A percentile compares a stretch with the other conserved stretches of the same genome.
Conservation (phyloP, 1,140 invertebrate species). For the Nasonia longicornis region DNA sequence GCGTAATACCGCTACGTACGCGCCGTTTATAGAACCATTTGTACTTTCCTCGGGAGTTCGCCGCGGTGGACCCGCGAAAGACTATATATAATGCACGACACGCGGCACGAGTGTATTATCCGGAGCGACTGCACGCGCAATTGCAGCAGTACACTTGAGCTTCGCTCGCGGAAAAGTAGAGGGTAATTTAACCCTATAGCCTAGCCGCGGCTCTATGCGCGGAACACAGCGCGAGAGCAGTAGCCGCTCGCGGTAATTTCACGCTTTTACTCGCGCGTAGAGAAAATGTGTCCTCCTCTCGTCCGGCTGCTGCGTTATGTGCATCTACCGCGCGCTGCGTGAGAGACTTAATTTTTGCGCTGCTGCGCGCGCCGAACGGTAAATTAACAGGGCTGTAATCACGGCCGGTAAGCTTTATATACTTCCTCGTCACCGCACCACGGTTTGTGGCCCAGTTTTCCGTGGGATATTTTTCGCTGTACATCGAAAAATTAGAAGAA, state of each 20-base stretch:
- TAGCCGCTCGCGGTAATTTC: slow-evolving; percentile 59
- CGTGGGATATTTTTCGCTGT: not conserved
- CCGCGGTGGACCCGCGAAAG: slow-evolving; percentile 25
- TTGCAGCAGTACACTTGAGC: not conserved
- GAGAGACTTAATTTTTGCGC: slow-evolving; percentile 27
- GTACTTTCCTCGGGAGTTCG: slow-evolving; percentile 5
- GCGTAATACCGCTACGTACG: not conserved
- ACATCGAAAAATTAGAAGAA: slow-evolving; percentile 45
- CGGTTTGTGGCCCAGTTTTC: not conserved
- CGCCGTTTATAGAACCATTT: not conserved
- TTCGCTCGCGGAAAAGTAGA: slow-evolving; percentile 24
- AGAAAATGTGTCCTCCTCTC: slow-evolving; percentile 56
- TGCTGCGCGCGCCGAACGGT: slow-evolving; percentile 19
- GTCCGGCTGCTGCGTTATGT: not conserved
- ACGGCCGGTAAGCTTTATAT: slow-evolving; percentile 2
- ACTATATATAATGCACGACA: not conserved
- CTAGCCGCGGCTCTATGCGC: too few relatives aligned
- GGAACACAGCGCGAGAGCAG: too few relatives aligned
- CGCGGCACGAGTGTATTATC: slow-evolving; percentile 36
- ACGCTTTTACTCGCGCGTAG: slow-evolving; percentile 64
- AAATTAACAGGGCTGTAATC: slow-evolving; percentile 39
- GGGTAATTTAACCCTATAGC: slow-evolving; percentile 55
- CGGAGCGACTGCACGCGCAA: slow-evolving; percentile 36
- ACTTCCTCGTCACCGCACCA: slow-evolving; percentile 9
- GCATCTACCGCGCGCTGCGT: not conserved